Evolutionary conservation across 2,888 invertebrate genomes (phyloP), one percentile per base, ranked within the genome.

Genomic region (Lathronympha strigana): DNA sequence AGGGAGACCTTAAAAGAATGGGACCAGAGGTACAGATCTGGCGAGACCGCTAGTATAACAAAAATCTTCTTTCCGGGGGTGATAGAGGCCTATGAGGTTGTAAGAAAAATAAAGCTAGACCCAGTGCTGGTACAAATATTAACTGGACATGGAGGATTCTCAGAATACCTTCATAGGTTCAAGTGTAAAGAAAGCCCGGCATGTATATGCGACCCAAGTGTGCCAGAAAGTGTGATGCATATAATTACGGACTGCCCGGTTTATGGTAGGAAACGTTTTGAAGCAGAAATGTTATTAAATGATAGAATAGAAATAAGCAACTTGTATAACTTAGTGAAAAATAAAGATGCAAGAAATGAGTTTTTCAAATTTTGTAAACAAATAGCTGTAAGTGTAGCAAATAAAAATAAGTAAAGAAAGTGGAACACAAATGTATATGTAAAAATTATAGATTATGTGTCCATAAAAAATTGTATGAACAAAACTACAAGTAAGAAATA

Each of bases 51-150:
- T 1, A 8, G 31, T 1, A 5, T 31, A 1, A 51, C 51, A n/a
- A 51, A 51, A 28, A 15, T 33, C 6, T 51, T 51, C 19, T 51
- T 51, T 6, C 51, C 51, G 1, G 11, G 19, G 15, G 51, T 19
- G 4, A 19, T 31, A 1, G 33, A 8, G 9, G 51, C 51, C 2
- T 33, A 51, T 19, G 8, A 8, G 6, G 9, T 6, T 8, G 19
- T 43, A 43, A 8, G 6, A 17, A 33, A 19, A 8, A 43, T 43
- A 6, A 17, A 8, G 5, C 43, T 17, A 6, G n/a, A 19, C 9
- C 17, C 17, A 9, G 8, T 43, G n/a, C 5, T 17, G 2, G 17
- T 17, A 8, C 43, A 43, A 6, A 19, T 43, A 19, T 6, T 43
- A 8, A 43, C 43, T 6, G 43, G 43, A 9, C 43, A 43, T 43